phyloP scores from a whole-genome alignment of 2,888 invertebrate genomes.

The Tinea semifulvella region DNA sequence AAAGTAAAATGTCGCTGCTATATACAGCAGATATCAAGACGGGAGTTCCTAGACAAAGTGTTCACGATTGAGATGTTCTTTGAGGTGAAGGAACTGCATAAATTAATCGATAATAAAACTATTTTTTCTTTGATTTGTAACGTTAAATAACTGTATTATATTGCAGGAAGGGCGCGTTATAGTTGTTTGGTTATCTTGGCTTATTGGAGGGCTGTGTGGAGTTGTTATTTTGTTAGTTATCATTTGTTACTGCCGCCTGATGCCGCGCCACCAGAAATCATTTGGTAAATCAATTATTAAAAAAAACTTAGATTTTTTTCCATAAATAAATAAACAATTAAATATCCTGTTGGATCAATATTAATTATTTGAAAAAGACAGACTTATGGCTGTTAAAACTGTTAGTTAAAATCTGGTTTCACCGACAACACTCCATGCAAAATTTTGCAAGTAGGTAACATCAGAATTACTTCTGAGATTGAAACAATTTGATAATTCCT shows the following conservation, averaged over 20 bases:
- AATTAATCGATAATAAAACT: constrained; percentile 35
- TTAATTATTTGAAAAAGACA: too few relatives aligned
- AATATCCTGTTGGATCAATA: too few relatives aligned
- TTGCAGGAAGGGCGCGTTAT: constrained; percentile 58
- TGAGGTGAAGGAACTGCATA: constrained; percentile 36
- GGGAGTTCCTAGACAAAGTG: constrained; percentile 42
- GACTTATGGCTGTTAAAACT: too few relatives aligned
- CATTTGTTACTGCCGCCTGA: constrained; percentile 74
- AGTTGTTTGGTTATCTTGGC: constrained; percentile 65
- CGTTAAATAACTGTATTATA: constrained; percentile 18
- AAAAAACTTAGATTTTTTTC: neutral
- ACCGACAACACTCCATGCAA: too few relatives aligned
- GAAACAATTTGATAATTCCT: too few relatives aligned
- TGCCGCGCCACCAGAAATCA: constrained; percentile 74
- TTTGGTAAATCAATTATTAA: constrained; percentile 57
- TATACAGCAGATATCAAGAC: constrained; percentile 36
- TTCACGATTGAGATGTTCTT: constrained; percentile 55
- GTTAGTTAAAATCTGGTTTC: too few relatives aligned
- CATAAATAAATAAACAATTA: too few relatives aligned
- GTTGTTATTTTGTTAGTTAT: constrained; percentile 70
- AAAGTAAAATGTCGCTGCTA: constrained; percentile 42
- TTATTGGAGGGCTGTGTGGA: constrained; percentile 70
- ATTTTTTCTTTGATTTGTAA: constrained; percentile 20
- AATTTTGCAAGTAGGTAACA: too few relatives aligned
- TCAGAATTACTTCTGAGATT: too few relatives aligned